These are phyloP conservation scores for Ctenopoma multispine DNA, from an alignment of 2,797 vertebrate genomes.

Conservation along the genomic window DNA sequence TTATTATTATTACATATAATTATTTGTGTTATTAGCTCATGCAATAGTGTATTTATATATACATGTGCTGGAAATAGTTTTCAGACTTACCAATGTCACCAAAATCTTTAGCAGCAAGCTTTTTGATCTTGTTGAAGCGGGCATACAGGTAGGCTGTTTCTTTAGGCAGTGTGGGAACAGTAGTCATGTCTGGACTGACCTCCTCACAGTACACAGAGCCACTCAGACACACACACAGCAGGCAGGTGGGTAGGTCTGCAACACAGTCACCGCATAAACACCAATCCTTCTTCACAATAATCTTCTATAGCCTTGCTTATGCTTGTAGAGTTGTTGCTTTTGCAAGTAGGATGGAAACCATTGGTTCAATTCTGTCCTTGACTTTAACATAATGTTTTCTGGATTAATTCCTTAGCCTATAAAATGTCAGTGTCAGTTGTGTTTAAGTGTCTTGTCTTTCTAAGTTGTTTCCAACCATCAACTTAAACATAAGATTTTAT, in stretches of 20 bases:
- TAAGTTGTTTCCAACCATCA: background rate
- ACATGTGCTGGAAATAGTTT: background rate
- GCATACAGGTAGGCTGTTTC: slow-evolving; percentile 96
- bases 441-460: too few species aligned
- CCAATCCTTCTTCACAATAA: background rate
- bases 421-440: background rate
- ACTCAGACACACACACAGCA: slow-evolving; percentile 95
- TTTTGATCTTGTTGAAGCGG: slow-evolving; percentile 96
- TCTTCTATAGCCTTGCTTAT: background rate
- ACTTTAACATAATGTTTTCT: background rate
- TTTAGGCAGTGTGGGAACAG: slow-evolving; percentile 92
- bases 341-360: background rate
- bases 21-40: background rate
- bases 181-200: slow-evolving; percentile 88
- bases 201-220: slow-evolving; percentile 99
- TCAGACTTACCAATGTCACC: slow-evolving; percentile 89
- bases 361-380: background rate
- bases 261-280: slow-evolving; percentile 37
- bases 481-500: background rate
- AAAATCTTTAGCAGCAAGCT: slow-evolving; percentile 92
- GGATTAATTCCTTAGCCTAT: background rate
- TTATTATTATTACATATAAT: too few species aligned
- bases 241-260: slow-evolving; percentile 95
- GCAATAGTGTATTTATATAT: background rate
- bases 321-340: background rate